These are phyloP conservation scores for Alligator mississippiensis DNA, from an alignment of 2,113 vertebrate species.

Conservation along the genomic window DNA sequence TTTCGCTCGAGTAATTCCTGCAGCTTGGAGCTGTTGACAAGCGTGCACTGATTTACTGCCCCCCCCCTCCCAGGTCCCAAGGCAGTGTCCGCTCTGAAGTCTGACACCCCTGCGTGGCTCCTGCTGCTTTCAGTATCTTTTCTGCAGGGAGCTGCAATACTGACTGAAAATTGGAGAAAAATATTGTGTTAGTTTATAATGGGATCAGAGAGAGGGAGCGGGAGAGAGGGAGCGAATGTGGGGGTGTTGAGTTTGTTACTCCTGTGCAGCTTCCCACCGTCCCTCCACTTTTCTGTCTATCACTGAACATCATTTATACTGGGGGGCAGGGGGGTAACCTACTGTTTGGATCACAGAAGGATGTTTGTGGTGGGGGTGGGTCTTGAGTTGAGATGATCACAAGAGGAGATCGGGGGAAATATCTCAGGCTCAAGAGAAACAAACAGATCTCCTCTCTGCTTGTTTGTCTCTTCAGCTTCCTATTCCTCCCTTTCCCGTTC, in stretches of 20 bases:
- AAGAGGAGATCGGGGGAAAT: constrained; percentile 20
- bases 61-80: constrained; percentile 68
- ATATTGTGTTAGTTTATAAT: constrained; percentile 78
- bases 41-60: constrained; percentile 94
- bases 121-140: constrained; percentile 74
- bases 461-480: background rate
- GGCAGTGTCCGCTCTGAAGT: constrained; percentile 75
- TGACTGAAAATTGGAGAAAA: constrained; percentile 71
- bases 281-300: background rate
- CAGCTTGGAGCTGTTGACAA: constrained; percentile 92
- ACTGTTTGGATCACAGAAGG: background rate
- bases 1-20: constrained; percentile 95
- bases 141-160: constrained; percentile 69
- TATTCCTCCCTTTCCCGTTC: constrained; percentile 13
- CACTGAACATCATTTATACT: constrained; percentile 22
- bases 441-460: background rate
- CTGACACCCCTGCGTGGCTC: constrained; percentile 71
- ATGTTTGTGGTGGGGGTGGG: constrained; percentile 31
- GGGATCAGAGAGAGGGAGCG: constrained; percentile 60
- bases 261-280: constrained; percentile 1
- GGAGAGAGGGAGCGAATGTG: background rate
- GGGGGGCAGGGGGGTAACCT: constrained; percentile 10
- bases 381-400: constrained; percentile 21
- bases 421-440: constrained; percentile 1
- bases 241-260: constrained; percentile 44